phyloP scores from a whole-genome alignment of 2,113 vertebrate species.

The Calcarius ornatus region DNA sequence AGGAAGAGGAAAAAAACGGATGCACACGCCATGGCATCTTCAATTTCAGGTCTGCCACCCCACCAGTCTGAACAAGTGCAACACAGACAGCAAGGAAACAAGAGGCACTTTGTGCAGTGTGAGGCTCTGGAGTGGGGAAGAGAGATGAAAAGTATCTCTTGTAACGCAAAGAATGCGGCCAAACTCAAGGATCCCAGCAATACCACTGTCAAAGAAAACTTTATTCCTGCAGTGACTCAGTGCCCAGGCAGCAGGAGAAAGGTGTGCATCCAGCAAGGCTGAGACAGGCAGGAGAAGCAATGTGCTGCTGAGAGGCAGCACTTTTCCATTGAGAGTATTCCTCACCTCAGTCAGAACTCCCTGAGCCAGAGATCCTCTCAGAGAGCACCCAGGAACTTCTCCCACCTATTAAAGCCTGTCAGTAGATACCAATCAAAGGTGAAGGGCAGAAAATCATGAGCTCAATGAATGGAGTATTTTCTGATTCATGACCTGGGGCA shows the following conservation, averaged over 20 bases:
- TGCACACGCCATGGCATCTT: not conserved
- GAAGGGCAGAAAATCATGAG: not conserved
- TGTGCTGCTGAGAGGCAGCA: not conserved
- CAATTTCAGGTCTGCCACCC: not conserved
- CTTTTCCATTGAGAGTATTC: not conserved
- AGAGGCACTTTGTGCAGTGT: not conserved
- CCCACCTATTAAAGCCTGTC: not conserved
- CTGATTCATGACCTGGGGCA: not conserved
- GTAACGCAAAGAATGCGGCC: slow-evolving; percentile 12
- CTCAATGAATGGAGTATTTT: not conserved
- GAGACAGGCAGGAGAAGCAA: not conserved
- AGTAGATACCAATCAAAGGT: not conserved
- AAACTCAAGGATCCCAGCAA: not conserved
- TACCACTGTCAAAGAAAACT: not conserved
- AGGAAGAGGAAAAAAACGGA: not conserved
- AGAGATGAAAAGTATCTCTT: not conserved
- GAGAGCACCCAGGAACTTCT: not conserved
- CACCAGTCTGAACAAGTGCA: not conserved
- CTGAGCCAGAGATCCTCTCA: not conserved
- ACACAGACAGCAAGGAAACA: not conserved
- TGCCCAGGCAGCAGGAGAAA: not conserved
- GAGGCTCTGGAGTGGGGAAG: not conserved
- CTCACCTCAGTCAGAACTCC: not conserved
- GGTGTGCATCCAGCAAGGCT: not conserved
- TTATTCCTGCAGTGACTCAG: not conserved